phyloP scores from a whole-genome alignment of 2,797 vertebrate species.

The Gouania willdenowi region DNA sequence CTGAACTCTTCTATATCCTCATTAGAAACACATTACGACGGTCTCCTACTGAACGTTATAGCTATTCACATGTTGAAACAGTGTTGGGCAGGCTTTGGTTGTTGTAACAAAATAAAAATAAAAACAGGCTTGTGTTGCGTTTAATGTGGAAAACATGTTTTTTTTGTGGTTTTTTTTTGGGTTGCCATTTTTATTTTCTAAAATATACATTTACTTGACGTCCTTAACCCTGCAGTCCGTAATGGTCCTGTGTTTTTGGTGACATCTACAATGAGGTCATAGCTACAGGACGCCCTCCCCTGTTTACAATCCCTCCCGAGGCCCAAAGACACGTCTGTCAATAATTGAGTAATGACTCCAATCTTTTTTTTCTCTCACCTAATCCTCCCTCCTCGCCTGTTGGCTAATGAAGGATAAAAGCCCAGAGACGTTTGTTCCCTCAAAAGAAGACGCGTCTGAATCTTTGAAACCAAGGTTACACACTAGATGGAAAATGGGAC shows the following conservation, averaged over 20 bases:
- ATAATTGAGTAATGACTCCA: constrained; percentile 27
- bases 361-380: not conserved
- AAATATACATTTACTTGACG: constrained; percentile 18
- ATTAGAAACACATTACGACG: constrained; percentile 44
- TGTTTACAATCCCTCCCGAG: constrained; percentile 26
- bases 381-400: constrained; percentile 1
- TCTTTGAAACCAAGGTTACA: constrained; percentile 39
- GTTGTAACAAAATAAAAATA: constrained; percentile 8
- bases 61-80: constrained; percentile 45
- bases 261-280: constrained; percentile 66
- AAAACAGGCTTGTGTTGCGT: constrained; percentile 14
- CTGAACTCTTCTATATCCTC: constrained; percentile 47
- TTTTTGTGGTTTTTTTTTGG: too few relatives aligned
- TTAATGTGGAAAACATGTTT: not conserved
- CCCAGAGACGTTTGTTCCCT: constrained; percentile 19
- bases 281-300: constrained; percentile 55
- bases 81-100: constrained; percentile 45
- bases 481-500: constrained; percentile 31
- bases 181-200: constrained; percentile 9
- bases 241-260: constrained; percentile 45
- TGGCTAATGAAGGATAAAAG: constrained; percentile 30
- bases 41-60: constrained; percentile 33
- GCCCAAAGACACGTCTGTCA: constrained; percentile 36
- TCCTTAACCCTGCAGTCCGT: constrained; percentile 15
- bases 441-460: constrained; percentile 29